Base-by-base conservation (phyloP, 2,888 invertebrate genomes). In the Dicranocentrus wangi region DNA sequence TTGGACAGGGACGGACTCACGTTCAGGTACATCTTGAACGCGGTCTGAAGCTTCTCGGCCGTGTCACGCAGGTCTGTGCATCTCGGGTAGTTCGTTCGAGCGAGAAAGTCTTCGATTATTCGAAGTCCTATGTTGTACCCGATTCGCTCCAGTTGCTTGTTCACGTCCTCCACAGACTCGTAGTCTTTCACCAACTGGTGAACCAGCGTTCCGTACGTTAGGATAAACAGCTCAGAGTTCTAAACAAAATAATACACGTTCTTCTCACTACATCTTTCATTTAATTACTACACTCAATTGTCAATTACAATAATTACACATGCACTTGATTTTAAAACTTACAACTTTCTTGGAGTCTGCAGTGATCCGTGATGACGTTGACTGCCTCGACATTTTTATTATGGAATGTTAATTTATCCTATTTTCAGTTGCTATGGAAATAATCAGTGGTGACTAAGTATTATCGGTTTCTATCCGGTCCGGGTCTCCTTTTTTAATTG, bases 101-200 rank as follows among this genome's bases (percentile, higher is more conserved):
- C 97, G 10, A 99, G 90, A 87, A 97, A 99, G 88, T 99, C 99
- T 90, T 99, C 99, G 82, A 99, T 98, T 47, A 99, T 90, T 58
- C 99, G 92, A 70, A 99, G 94, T 13, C 99, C 99, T 93, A 99
- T 99, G 88, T 99, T 99, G 89, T 99, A 99, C 2, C 99, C 99
- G 90, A 97, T 94, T 88, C 96, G 90, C 88, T 98, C 97, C 81
- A 98, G 90, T 88, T 99, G 98, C 88, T 97, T 97, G 89, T 98
- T 99, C 0, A 99, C 98, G 90, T 99, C 98, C 47, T 99, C 98
- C 3, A 96, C 93, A 7, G 63, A 32, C 88, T 99, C 99, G 87
- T 94, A 94, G 89, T 99, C 99, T 89, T 97, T 96, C 21, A 99
- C 90, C 91, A 99, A 93, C 90, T 99, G 99, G 1, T 98, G 95